Conservation (phyloP, 2,113 vertebrate species). For the Notiomystis cincta region DNA sequence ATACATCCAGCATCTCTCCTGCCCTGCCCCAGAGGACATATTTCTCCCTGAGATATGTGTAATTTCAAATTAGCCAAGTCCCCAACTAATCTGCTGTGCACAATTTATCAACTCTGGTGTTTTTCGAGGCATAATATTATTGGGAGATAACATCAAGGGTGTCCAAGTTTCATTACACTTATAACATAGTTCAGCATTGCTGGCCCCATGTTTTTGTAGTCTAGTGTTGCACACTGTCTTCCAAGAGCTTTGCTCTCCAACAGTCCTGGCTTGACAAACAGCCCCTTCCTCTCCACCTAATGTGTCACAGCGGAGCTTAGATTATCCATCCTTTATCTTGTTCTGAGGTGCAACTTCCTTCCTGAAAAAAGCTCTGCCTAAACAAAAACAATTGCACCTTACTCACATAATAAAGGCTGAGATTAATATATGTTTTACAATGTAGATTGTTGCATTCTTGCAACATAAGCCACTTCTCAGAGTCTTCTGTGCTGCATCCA, state of each 20-base stretch:
- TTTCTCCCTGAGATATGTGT: background rate
- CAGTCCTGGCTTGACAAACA: background rate
- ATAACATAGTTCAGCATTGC: background rate
- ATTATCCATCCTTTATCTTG: background rate
- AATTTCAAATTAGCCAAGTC: background rate
- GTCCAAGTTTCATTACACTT: background rate
- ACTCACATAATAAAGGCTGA: background rate
- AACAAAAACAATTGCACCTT: background rate
- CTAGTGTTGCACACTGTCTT: background rate
- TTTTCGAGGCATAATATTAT: background rate
- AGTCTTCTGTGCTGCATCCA: conserved; percentile 22
- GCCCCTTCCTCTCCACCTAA: background rate
- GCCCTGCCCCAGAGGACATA: background rate
- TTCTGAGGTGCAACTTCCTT: background rate
- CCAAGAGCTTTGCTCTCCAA: background rate
- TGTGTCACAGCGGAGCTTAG: background rate
- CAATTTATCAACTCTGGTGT: background rate
- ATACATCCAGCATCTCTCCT: background rate
- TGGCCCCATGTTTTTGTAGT: background rate
- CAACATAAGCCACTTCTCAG: conserved; percentile 30
- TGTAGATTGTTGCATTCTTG: conserved; percentile 19
- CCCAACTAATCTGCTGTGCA: background rate
- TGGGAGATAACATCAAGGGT: background rate
- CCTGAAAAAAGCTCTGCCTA: background rate
- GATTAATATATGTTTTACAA: background rate